Percentiles rank a stretch among this genome's conserved stretches.
Evolutionary conservation across 2,888 invertebrate species (phyloP).

Genomic region (Caenorhabditis imperialis): DNA sequence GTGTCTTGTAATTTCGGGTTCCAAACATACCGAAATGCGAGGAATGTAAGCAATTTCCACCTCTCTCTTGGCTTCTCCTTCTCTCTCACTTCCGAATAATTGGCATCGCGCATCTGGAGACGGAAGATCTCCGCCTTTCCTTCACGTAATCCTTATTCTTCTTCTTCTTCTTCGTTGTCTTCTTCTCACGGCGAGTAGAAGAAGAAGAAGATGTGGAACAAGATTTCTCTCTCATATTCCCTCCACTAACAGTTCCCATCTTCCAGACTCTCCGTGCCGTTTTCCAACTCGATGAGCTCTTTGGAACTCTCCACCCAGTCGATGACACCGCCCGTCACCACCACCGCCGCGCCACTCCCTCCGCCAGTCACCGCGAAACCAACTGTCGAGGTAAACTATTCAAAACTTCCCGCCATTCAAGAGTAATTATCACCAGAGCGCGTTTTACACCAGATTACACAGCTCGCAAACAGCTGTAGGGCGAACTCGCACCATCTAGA

Average conservation of each 20-base stretch:
- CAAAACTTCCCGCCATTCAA: not conserved
- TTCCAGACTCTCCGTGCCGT: conserved; percentile 57
- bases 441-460: not conserved
- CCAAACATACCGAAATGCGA: no score
- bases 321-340: conserved; percentile 19
- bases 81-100: no score
- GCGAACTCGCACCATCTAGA: not conserved
- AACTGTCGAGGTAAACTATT: conserved; percentile 59
- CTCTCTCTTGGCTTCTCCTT: no score
- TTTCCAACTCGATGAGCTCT: conserved; percentile 62
- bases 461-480: conserved; percentile 12
- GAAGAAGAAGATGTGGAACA: no score
- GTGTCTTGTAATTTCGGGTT: no score
- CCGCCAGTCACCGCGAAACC: conserved; percentile 56
- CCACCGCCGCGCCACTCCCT: conserved; percentile 10
- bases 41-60: conserved; percentile 2
- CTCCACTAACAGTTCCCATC: no score
- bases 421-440: not conserved
- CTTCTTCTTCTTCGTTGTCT: no score
- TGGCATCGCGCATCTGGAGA: no score
- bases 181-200: no score
- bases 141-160: no score
- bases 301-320: conserved; percentile 52
- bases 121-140: no score
- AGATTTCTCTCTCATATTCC: no score